Base-by-base conservation (phyloP, 2,888 invertebrate species). In the Gibbula magus region DNA sequence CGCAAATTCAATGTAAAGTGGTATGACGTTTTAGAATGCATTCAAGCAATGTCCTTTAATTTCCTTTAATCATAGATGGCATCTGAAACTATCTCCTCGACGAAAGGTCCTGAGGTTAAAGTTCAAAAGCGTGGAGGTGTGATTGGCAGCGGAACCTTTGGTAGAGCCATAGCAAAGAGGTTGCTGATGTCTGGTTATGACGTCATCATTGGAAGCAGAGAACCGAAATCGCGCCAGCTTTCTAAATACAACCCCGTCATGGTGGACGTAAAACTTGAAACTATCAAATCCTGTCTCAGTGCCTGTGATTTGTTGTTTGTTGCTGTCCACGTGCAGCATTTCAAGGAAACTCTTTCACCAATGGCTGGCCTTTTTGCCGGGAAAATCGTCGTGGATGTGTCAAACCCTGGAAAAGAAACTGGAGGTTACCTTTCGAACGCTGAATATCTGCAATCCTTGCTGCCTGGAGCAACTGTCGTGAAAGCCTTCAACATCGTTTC, bases 401-500 rank as follows among this genome's bases (percentile, higher is more conserved):
- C 89, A 0, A 91, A 91, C 82, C 76, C 87, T 20, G 84, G 86
- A 7, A 82, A 82, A 29, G 85, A 84, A 0, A 83, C 84, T 61
- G 81, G 83, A 20, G 74, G 77, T 2, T 83, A 84, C 67, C 75
- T 80, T n/a, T 90, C 89, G 1, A 88, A 88, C 77, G 89, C 89
- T 0, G 89, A 90, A 79, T 83, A 85, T 73, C 81, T 91, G 10
- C 82, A 85, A 54, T 73, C 81, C 16, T 56, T 88, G 4, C 56
- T 90, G 5, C 88, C 87, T 2, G 61, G 81, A 0, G 85, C 89
- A 8, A 75, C 75, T 0, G 84, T 90, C 51, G 89, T 90, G 10
- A 91, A 91, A 80, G 89, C 88, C 0, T 91, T 91, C 80, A 91
- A 91, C 81, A 87, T 88, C 7, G 81, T 89, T 22, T 90, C 91